Base-by-base conservation (phyloP, 2,113 vertebrate species). In the Rhea americana region DNA sequence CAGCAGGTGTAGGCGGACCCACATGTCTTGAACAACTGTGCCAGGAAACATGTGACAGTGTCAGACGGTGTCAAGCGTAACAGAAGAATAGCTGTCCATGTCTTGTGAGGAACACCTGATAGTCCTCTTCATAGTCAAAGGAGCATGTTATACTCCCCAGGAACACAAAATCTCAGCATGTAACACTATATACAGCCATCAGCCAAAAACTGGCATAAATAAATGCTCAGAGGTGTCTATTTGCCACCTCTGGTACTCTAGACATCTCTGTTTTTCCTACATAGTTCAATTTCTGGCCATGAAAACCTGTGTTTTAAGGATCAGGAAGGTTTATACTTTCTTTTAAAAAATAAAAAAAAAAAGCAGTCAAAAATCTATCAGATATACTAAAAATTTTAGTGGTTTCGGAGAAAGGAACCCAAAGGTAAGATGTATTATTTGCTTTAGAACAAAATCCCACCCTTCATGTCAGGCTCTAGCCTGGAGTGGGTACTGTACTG, bases 361-460 rank as follows among this genome's bases (percentile, higher is more conserved):
- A 35, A 35, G 26, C 82, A 58, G 0, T 2, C 19, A 62, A n/a
- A 70, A 37, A 10, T 37, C 11, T 63, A 72, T 53, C 1, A 50
- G 48, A 22, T 19, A 56, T 35, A 4, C 18, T 35, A 65, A 56
- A 4, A 47, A 43, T 78, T 59, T 48, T 39, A 61, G 68, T 13
- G 30, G 20, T 9, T 78, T 85, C 78, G 53, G 22, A 41, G 65
- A 85, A 72, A 81, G 41, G 37, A 84, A 65, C 9, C 3, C 70
- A 73, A 56, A 85, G 6, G 25, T 63, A 82, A 48, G 16, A 71
- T 91, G 11, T 11, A 74, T 2, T 78, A 13, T 82, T 90, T 79
- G 32, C 47, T 93, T 95, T 53, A 84, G 86, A 93, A 86, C 35
- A 89, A 84, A 66, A 94, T 78, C 53, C 51, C 59, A 85, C 65